Evolutionary conservation across 2,113 vertebrate species (phyloP), one percentile per base, ranked within the genome.

Genomic region (Catharus bicknelli): DNA sequence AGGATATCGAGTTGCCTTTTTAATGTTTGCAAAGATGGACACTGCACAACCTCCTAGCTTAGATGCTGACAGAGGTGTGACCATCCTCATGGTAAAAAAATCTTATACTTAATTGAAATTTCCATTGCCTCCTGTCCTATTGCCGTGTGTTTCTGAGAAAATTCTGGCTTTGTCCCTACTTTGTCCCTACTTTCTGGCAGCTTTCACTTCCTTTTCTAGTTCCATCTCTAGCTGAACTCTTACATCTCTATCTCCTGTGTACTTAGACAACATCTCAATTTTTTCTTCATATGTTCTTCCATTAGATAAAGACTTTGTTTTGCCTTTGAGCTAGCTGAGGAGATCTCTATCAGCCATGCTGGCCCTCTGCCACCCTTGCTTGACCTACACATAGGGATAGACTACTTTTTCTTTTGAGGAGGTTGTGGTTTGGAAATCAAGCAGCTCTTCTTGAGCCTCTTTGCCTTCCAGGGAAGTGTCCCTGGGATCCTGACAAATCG

Each of bases 301-400:
- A 9, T 57, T 76, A 9, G 30, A 50, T 63, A 0, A 15, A 26
- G 43, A n/a, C 3, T 13, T 43, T 22, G 34, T 36, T 48, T 66
- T 67, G 23, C 34, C 50, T 75, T 83, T 81, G 36, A 70, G 32
- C 38, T 58, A 16, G 11, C 51, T 69, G 47, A 55, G 30, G 43
- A 74, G 5, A 51, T 75, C 18, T 47, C 23, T 76, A 11, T 55
- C 48, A 55, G 30, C 32, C 10, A 1, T 63, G 48, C 32, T 54
- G 77, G 26, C 23, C 22, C 58, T 63, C 64, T 81, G 30, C 40
- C 55, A 18, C 22, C 16, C 9, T 78, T 78, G 11, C 22, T 57
- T 25, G 20, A 40, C 16, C 30, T 57, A 9, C n/a, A 18, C 1
- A 0, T 3, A 29, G 43, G 26, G 55, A 20, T n/a, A 58, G 42